Conservation (phyloP, 2,113 vertebrate species). For the Melanerpes aurifrons region DNA sequence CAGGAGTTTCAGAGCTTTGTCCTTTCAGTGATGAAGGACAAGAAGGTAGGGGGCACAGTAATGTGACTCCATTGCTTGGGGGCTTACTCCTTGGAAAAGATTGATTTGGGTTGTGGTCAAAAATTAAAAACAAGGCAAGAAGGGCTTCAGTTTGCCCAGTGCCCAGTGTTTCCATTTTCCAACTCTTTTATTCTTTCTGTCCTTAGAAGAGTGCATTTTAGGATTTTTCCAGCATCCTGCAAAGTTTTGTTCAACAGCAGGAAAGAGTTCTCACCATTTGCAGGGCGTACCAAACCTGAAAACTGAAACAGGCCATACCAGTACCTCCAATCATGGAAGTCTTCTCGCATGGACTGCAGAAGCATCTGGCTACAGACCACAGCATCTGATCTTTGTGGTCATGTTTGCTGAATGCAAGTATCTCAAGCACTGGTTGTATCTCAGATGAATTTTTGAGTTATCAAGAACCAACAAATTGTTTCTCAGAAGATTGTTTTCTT, state of each 20-base stretch:
- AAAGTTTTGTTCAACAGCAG: neutral
- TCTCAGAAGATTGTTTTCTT: slow-evolving; percentile 30
- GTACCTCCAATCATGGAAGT: neutral
- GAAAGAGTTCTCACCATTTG: neutral
- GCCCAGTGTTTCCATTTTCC: neutral
- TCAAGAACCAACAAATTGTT: slow-evolving; percentile 22
- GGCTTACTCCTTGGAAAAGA: neutral
- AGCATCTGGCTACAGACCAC: neutral
- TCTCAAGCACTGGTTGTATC: neutral
- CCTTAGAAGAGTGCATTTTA: neutral
- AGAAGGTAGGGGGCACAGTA: rapidly evolving
- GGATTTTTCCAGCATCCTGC: neutral
- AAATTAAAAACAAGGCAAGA: neutral
- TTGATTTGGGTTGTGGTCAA: neutral
- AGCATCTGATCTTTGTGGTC: neutral
- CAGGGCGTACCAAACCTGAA: neutral
- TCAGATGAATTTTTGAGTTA: slow-evolving; percentile 6
- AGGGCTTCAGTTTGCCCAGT: neutral
- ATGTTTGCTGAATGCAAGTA: neutral
- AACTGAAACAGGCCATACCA: neutral
- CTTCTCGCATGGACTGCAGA: neutral
- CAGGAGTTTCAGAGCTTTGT: neutral
- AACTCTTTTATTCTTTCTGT: neutral
- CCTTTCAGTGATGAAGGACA: neutral
- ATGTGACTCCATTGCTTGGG: neutral